Percentiles rank a stretch among this genome's conserved stretches.
Conservation (phyloP, 1,140 invertebrate species). For the Littorina saxatilis region DNA sequence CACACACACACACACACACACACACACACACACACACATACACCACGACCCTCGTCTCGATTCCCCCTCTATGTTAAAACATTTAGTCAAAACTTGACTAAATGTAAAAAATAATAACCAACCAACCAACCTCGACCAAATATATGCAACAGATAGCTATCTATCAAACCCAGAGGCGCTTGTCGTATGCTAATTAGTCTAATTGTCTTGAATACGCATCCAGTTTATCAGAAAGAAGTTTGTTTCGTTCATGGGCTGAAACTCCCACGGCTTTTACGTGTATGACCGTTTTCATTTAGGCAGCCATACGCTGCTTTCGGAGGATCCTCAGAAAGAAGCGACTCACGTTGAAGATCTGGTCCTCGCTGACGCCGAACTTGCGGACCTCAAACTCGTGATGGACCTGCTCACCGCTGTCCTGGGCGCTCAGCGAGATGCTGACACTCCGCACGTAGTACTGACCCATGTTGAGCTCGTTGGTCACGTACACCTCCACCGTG, state of each 20-base stretch:
- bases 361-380: not conserved
- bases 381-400: slow-evolving; percentile 9
- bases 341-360: not conserved
- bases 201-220: not conserved
- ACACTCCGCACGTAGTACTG: slow-evolving; percentile 1
- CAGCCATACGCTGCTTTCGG: too few species aligned
- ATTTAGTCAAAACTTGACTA: too few species aligned
- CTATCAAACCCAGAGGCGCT: not conserved
- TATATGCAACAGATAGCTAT: not conserved
- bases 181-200: not conserved
- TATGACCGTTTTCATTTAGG: too few species aligned
- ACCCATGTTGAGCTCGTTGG: not conserved
- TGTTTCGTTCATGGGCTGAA: too few species aligned
- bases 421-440: not conserved
- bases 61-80: too few species aligned
- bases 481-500: slow-evolving; percentile 7
- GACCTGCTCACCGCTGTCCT: not conserved
- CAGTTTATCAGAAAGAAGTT: not conserved
- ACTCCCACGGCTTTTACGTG: too few species aligned
- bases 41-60: too few species aligned
- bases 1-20: not conserved
- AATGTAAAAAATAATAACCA: too few species aligned
- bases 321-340: not conserved
- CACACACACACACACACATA: slow-evolving; percentile 16
- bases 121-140: not conserved